A percentile compares a stretch with the other conserved stretches of the same genome.
These are phyloP conservation scores for Tetrapedia diversipes DNA, from an alignment of 2,888 invertebrate genomes.

Conservation along the genomic window DNA sequence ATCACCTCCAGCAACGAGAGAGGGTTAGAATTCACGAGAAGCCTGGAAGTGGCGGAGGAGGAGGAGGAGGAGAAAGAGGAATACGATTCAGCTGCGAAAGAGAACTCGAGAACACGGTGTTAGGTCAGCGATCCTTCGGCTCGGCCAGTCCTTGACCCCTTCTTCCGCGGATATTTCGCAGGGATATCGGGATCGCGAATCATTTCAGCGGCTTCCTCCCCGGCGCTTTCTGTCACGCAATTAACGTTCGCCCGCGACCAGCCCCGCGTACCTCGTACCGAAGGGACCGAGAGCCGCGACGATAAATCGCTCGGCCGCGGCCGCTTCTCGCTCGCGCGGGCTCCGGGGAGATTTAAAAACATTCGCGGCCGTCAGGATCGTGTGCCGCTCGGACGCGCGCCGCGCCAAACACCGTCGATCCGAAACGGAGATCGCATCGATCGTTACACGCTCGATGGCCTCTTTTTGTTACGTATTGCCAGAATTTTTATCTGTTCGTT, in stretches of 20 bases:
- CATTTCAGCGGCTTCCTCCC: conserved; percentile 54
- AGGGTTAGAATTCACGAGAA: too few relatives aligned
- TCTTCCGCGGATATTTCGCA: conserved; percentile 48
- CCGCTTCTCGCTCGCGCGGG: conserved; percentile 37
- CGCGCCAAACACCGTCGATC: conserved; percentile 36
- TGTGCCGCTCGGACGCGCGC: conserved; percentile 42
- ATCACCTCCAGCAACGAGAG: too few relatives aligned
- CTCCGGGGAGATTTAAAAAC: conserved; percentile 71
- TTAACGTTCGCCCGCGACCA: conserved; percentile 66
- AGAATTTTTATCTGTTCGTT: neutral
- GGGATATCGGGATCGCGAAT: conserved; percentile 54
- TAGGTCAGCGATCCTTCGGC: conserved; percentile 51
- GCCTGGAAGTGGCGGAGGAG: neutral
- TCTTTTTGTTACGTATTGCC: neutral
- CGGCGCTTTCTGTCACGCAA: conserved; percentile 66
- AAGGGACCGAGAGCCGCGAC: conserved; percentile 59
- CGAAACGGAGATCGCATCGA: conserved; percentile 45
- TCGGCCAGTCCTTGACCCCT: conserved; percentile 59
- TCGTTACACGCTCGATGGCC: conserved; percentile 35
- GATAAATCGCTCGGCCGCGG: conserved; percentile 63
- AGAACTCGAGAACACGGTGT: neutral
- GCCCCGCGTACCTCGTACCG: conserved; percentile 46
- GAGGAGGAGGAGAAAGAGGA: neutral
- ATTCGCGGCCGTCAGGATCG: conserved; percentile 62
- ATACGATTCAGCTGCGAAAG: neutral